These are phyloP conservation scores for Masticophis lateralis DNA, from an alignment of 2,797 vertebrate species.

Conservation along the genomic window DNA sequence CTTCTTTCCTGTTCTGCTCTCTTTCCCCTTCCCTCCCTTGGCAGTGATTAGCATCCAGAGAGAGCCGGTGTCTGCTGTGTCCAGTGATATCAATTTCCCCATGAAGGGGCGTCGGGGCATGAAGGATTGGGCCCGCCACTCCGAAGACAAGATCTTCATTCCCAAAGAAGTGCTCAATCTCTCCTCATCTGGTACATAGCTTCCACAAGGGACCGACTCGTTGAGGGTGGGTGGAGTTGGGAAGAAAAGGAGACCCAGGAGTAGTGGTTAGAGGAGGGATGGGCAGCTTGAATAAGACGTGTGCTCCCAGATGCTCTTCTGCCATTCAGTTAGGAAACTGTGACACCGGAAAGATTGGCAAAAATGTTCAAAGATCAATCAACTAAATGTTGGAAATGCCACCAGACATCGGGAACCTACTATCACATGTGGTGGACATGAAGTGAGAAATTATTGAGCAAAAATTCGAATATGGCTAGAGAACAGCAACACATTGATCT, in stretches of 20 bases:
- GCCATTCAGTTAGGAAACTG: background rate
- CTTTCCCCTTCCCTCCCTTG: background rate
- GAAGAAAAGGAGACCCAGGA: accelerated
- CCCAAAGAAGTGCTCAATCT: conserved; percentile 93
- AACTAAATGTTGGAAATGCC: no score
- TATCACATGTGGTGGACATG: no score
- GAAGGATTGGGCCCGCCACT: conserved; percentile 97
- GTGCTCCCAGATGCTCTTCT: background rate
- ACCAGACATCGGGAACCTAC: no score
- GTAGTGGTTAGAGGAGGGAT: accelerated
- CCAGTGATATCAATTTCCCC: conserved; percentile 97
- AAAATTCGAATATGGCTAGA: no score
- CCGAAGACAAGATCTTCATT: conserved; percentile 96
- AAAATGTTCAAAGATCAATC: no score
- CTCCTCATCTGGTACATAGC: conserved; percentile 79
- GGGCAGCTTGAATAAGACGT: background rate
- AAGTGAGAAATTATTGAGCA: no score
- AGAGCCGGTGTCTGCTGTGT: conserved; percentile 92
- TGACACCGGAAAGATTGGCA: background rate
- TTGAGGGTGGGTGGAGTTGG: accelerated
- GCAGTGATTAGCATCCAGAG: conserved; percentile 96
- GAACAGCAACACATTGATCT: no score
- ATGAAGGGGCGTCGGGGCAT: conserved; percentile 95
- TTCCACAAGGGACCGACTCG: accelerated
- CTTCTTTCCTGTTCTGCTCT: background rate